A percentile compares a stretch with the other conserved stretches of the same genome.
Conservation (phyloP, 2,797 vertebrate genomes). For the Crypturellus tataupa region DNA sequence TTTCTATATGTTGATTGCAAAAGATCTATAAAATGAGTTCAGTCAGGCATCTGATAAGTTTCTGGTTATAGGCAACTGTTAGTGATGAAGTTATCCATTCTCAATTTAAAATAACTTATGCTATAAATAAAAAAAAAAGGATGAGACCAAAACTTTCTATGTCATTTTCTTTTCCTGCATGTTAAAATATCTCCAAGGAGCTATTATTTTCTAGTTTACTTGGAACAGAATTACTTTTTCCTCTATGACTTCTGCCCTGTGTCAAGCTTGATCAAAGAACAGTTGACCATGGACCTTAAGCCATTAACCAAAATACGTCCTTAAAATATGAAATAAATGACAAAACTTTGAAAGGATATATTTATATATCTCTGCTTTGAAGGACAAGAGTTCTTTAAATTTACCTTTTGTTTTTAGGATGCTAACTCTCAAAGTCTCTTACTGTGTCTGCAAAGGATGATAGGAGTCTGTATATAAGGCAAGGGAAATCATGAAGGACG, state of each 20-base stretch:
- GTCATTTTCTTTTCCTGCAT: not conserved
- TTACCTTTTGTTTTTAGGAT: not conserved
- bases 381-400: not conserved
- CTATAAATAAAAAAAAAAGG: not conserved
- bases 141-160: not conserved
- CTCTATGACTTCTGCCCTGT: not conserved
- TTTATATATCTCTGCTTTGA: not conserved
- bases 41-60: not conserved
- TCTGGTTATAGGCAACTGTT: not conserved
- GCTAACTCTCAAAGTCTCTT: not conserved
- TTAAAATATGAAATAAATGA: not conserved
- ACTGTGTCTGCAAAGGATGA: not conserved
- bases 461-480: not conserved
- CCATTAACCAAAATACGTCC: not conserved
- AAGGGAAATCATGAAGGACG: not conserved
- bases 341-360: not conserved
- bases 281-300: not conserved
- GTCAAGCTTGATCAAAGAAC: not conserved
- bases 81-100: fast-evolving
- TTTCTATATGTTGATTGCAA: not conserved
- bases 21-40: not conserved
- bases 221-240: not conserved
- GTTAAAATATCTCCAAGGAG: not conserved
- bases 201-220: not conserved
- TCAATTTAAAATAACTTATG: not conserved